phyloP scores from a whole-genome alignment of 2,797 vertebrate species.

The Apogon hyalosoma region DNA sequence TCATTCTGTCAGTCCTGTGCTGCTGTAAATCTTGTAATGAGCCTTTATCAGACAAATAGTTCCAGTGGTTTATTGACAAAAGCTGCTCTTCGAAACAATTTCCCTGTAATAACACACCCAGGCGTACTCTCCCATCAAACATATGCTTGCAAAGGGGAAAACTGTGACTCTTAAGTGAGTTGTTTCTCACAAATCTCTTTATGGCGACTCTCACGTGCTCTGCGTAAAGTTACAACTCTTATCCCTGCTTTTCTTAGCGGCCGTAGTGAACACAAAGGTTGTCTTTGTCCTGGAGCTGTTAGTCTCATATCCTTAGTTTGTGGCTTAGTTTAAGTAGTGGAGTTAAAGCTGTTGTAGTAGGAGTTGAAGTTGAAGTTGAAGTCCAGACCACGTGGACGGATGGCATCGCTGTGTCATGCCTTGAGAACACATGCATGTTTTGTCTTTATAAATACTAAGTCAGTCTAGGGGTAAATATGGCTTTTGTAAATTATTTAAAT shows the following conservation, averaged over 20 bases:
- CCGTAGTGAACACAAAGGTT: slow-evolving; percentile 44
- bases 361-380: slow-evolving; percentile 30
- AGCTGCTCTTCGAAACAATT: neutral
- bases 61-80: neutral
- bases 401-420: slow-evolving; percentile 46
- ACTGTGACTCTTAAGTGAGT: slow-evolving; percentile 39
- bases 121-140: slow-evolving; percentile 19
- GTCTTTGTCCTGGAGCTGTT: slow-evolving; percentile 55
- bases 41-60: neutral
- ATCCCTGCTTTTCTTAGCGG: slow-evolving; percentile 35
- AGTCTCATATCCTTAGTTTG: slow-evolving; percentile 63
- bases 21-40: slow-evolving; percentile 12
- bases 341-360: slow-evolving; percentile 50
- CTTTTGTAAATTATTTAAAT: too few species aligned
- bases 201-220: slow-evolving; percentile 39
- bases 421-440: slow-evolving; percentile 6
- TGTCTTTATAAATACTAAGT: too few species aligned
- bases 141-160: slow-evolving; percentile 21
- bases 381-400: slow-evolving; percentile 59
- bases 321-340: slow-evolving; percentile 46
- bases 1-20: neutral
- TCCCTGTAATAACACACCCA: slow-evolving; percentile 3
- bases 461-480: too few species aligned
- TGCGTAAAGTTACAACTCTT: slow-evolving; percentile 41
- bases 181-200: slow-evolving; percentile 42